These are phyloP conservation scores for Colletes latitarsis DNA, from an alignment of 1,140 invertebrate species.

Conservation along the genomic window DNA sequence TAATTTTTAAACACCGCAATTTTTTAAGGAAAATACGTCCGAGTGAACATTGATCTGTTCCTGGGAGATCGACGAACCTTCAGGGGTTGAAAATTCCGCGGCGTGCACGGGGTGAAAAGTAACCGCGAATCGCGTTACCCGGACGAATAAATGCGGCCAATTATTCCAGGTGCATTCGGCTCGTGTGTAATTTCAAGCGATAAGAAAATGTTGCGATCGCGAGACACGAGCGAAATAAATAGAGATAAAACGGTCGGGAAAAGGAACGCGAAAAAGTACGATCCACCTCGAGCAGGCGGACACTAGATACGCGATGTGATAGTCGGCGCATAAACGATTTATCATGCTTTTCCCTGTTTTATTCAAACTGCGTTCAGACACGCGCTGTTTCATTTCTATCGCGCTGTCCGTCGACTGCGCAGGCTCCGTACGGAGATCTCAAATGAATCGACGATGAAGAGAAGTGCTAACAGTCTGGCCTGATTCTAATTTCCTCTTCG, in stretches of 20 bases:
- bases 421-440: neutral
- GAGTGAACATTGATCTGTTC: too few relatives aligned
- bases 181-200: conserved; percentile 47
- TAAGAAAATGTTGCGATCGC: conserved; percentile 43
- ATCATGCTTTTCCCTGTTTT: conserved; percentile 49
- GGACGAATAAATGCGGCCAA: conserved; percentile 37
- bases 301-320: conserved; percentile 31
- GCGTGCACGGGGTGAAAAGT: neutral
- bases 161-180: conserved; percentile 37
- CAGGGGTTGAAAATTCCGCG: too few relatives aligned
- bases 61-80: too few relatives aligned
- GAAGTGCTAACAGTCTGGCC: neutral
- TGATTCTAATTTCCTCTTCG: conserved; percentile 2
- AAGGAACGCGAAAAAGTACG: conserved; percentile 15
- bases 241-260: conserved; percentile 26
- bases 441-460: conserved; percentile 21
- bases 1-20: too few relatives aligned
- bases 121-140: conserved; percentile 31
- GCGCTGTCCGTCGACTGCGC: neutral
- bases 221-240: conserved; percentile 38
- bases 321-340: conserved; percentile 38
- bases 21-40: too few relatives aligned
- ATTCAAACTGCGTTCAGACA: conserved; percentile 46
- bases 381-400: conserved; percentile 38
- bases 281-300: conserved; percentile 1